Evolutionary conservation across 2,888 invertebrate genomes (phyloP).

Genomic region (Blastobasis lacticolella): DNA sequence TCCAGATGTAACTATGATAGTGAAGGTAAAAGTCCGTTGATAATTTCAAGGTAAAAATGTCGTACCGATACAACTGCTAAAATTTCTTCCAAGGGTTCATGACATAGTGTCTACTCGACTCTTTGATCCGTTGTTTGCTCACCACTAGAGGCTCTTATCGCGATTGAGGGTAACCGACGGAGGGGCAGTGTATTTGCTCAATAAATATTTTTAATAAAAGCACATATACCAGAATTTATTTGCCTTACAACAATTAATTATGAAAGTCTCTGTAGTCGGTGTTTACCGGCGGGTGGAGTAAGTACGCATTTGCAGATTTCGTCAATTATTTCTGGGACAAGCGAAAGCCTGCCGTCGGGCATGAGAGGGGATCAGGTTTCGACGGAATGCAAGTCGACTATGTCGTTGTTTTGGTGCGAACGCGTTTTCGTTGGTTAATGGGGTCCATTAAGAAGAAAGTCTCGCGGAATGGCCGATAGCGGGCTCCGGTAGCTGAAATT

Average conservation of each 20-base stretch:
- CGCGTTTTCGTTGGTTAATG: slow-evolving; percentile 52
- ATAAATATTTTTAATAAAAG: slow-evolving; percentile 61
- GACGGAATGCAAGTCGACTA: slow-evolving; percentile 24
- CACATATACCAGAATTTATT: slow-evolving; percentile 39
- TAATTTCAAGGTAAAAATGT: too few relatives aligned
- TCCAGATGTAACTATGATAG: too few relatives aligned
- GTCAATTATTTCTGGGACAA: not conserved
- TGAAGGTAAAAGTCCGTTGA: too few relatives aligned
- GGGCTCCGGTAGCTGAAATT: slow-evolving; percentile 56
- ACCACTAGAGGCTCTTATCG: slow-evolving; percentile 37
- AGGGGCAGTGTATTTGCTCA: slow-evolving; percentile 40
- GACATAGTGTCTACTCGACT: slow-evolving; percentile 16
- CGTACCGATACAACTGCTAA: too few relatives aligned
- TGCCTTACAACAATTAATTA: slow-evolving; percentile 47
- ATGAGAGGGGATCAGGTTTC: slow-evolving; percentile 36
- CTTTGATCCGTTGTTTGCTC: slow-evolving; percentile 63
- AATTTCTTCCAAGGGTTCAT: not conserved
- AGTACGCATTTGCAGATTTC: slow-evolving; percentile 3
- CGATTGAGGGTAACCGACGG: slow-evolving; percentile 27
- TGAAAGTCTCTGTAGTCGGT: slow-evolving; percentile 20
- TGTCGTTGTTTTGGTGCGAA: slow-evolving; percentile 40
- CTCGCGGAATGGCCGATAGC: slow-evolving; percentile 14
- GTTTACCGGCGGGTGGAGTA: slow-evolving; percentile 6
- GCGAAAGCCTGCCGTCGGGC: slow-evolving; percentile 7
- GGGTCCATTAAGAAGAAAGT: slow-evolving; percentile 49